Conservation (phyloP, 2,888 invertebrate species). For the Rhamnusium bicolor region DNA sequence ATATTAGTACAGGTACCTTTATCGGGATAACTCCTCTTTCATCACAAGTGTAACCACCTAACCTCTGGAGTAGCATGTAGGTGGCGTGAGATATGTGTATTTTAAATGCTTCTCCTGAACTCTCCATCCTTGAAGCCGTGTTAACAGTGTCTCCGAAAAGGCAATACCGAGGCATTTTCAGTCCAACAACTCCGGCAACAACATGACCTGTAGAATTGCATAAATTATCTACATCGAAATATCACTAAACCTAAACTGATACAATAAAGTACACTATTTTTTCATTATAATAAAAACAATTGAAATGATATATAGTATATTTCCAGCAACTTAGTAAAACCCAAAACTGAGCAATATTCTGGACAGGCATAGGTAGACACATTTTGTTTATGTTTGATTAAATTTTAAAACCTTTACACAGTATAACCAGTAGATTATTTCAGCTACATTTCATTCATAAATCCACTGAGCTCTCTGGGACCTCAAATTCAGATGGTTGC, state of each 20-base stretch:
- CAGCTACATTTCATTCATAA: too few species aligned
- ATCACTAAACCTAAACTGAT: not conserved
- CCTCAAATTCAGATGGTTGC: too few species aligned
- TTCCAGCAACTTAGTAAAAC: too few species aligned
- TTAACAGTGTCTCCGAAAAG: constrained; percentile 89
- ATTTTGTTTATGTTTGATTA: too few species aligned
- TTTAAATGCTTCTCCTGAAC: constrained; percentile 81
- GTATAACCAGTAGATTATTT: too few species aligned
- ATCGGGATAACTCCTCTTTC: constrained; percentile 83
- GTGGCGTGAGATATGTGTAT: constrained; percentile 86
- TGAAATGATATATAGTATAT: too few species aligned
- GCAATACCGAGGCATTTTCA: constrained; percentile 89
- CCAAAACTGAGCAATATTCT: too few species aligned
- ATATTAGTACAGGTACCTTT: constrained; percentile 74
- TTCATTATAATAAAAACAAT: not conserved
- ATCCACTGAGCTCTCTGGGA: too few species aligned
- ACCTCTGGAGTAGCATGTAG: constrained; percentile 77
- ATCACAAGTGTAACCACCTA: constrained; percentile 82
- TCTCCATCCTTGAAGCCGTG: constrained; percentile 87
- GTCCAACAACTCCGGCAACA: constrained; percentile 87
- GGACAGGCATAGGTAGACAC: too few species aligned
- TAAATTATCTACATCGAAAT: not conserved
- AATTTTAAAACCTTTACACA: too few species aligned
- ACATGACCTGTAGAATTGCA: constrained; percentile 75
- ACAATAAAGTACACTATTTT: not conserved